These are phyloP conservation scores for Acyrthosiphon pisum DNA, from an alignment of 1,140 invertebrate genomes.

Conservation along the genomic window DNA sequence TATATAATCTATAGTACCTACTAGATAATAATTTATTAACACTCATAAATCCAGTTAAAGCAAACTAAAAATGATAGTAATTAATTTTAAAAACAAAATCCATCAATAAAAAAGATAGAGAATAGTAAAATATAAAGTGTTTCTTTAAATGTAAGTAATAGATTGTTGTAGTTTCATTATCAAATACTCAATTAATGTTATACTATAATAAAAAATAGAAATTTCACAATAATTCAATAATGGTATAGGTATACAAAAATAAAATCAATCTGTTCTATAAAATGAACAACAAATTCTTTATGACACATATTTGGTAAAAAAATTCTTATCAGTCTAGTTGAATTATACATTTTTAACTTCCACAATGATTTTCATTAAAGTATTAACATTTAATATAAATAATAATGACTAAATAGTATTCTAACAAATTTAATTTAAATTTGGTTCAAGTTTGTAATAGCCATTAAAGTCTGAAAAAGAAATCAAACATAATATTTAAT, in stretches of 20 bases:
- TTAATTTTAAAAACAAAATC: background rate
- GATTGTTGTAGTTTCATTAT: background rate
- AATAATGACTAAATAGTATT: background rate
- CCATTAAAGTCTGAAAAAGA: constrained; percentile 29
- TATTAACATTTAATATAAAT: background rate
- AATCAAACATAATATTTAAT: background rate
- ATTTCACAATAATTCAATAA: constrained; percentile 22
- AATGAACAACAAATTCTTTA: background rate
- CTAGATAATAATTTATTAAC: background rate
- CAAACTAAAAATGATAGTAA: background rate
- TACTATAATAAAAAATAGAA: background rate
- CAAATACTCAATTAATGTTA: background rate
- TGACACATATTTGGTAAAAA: constrained; percentile 5
- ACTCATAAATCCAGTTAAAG: background rate
- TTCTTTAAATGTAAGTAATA: background rate
- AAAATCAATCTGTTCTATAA: constrained; percentile 3
- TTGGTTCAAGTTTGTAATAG: background rate
- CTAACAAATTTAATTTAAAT: background rate
- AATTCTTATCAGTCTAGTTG: background rate
- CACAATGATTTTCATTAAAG: background rate
- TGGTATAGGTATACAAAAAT: background rate
- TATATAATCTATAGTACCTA: background rate
- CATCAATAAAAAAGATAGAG: background rate
- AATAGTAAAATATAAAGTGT: background rate
- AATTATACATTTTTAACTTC: background rate